These are phyloP conservation scores for Pimpla rufipes DNA, from an alignment of 2,888 invertebrate genomes.

Conservation along the genomic window DNA sequence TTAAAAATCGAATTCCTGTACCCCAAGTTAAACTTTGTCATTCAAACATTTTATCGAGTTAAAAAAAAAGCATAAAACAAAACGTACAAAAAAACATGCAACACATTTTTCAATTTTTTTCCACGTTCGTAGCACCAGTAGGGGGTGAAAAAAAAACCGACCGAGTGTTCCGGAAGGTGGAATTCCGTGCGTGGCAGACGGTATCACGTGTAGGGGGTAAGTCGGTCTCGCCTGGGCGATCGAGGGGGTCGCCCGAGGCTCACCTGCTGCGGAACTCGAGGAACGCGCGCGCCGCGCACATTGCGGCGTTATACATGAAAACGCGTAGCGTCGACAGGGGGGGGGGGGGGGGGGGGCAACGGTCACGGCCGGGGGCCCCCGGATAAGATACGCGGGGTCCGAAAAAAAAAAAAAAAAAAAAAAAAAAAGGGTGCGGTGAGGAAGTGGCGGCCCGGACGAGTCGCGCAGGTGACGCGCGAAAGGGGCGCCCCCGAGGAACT, in stretches of 20 bases:
- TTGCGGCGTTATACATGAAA: constrained; percentile 11
- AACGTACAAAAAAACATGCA: too few species aligned
- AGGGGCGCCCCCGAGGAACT: constrained; percentile 29
- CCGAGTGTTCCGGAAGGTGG: background rate
- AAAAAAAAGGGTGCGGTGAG: constrained; percentile 76
- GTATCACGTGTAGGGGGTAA: constrained; percentile 45
- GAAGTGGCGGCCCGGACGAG: constrained; percentile 75
- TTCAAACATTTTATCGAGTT: too few species aligned
- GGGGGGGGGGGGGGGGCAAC: constrained; percentile 32
- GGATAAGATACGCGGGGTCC: constrained; percentile 73
- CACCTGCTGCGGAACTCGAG: constrained; percentile 70
- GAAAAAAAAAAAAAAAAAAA: too few species aligned
- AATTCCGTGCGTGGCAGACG: constrained; percentile 24
- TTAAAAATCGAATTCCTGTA: too few species aligned
- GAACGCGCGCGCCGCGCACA: constrained; percentile 51
- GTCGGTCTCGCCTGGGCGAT: constrained; percentile 62
- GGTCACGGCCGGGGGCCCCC: constrained; percentile 70
- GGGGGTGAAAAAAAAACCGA: constrained; percentile 8
- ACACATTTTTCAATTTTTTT: too few species aligned
- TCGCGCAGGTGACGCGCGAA: constrained; percentile 78
- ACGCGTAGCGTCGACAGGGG: background rate
- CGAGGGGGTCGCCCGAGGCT: constrained; percentile 54
- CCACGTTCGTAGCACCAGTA: background rate
- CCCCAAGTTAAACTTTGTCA: too few species aligned
- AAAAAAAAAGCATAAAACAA: too few species aligned